Conservation (phyloP, 2,797 vertebrate genomes). For the Mus caroli region DNA sequence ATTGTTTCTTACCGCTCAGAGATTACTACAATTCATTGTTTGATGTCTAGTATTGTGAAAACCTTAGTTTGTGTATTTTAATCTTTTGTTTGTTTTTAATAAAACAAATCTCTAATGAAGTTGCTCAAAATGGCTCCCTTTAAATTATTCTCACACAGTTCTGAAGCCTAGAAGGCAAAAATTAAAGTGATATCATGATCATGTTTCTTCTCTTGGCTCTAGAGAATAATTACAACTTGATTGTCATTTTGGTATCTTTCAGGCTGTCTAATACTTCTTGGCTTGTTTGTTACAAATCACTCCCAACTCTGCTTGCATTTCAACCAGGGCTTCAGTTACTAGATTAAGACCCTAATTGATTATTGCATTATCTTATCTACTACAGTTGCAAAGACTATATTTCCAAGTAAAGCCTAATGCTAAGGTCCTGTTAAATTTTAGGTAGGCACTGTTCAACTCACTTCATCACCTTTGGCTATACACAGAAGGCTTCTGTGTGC, state of each 20-base stretch:
- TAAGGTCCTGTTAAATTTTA: background rate
- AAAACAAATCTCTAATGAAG: background rate
- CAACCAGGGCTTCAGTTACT: background rate
- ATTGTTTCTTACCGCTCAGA: background rate
- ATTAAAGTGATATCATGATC: background rate
- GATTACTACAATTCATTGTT: background rate
- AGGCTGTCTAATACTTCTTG: background rate
- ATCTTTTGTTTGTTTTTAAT: background rate
- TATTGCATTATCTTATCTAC: background rate
- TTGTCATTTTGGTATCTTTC: background rate
- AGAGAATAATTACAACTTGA: background rate
- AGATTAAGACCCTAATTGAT: background rate
- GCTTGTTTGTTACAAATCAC: background rate
- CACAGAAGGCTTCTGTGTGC: background rate
- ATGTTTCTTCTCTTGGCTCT: background rate
- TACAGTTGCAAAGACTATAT: background rate
- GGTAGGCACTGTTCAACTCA: background rate
- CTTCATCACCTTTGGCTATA: background rate
- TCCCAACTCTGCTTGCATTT: background rate
- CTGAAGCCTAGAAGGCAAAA: background rate
- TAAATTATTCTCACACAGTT: background rate
- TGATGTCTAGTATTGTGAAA: constrained; percentile 19
- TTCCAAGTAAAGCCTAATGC: background rate
- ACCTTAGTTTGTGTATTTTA: background rate
- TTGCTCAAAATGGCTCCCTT: background rate